These are phyloP conservation scores for Erannis defoliaria DNA, from an alignment of 2,888 invertebrate genomes.

Conservation along the genomic window DNA sequence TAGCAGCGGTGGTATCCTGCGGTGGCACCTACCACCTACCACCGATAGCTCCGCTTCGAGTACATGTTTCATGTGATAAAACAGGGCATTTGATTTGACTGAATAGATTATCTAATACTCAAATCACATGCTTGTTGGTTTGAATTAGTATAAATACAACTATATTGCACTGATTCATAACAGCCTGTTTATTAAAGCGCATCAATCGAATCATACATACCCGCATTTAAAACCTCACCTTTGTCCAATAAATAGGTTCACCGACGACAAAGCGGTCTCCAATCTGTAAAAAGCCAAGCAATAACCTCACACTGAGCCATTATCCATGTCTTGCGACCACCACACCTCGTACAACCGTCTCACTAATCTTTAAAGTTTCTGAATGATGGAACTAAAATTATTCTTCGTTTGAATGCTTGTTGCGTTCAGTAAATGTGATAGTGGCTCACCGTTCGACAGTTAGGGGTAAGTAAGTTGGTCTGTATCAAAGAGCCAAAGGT, in stretches of 20 bases:
- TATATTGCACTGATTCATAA: conserved; percentile 20
- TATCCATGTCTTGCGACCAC: conserved; percentile 66
- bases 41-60: too few relatives aligned
- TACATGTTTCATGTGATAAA: too few relatives aligned
- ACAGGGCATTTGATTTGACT: too few relatives aligned
- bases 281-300: conserved; percentile 65
- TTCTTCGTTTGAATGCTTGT: neutral
- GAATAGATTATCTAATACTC: too few relatives aligned
- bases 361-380: neutral
- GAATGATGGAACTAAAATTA: neutral
- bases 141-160: conserved; percentile 11
- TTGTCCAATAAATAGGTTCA: conserved; percentile 62
- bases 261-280: conserved; percentile 64
- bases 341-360: conserved; percentile 62
- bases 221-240: conserved; percentile 50
- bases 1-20: too few relatives aligned
- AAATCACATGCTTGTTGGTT: neutral
- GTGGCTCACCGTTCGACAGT: neutral
- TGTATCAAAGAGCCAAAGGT: conserved; percentile 48
- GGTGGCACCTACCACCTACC: too few relatives aligned
- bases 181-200: conserved; percentile 33
- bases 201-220: conserved; percentile 50
- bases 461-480: neutral
- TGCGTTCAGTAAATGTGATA: neutral
- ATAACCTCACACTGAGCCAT: conserved; percentile 77